Conservation (phyloP, 2,113 vertebrate species). For the Typhlomys cinereus region DNA sequence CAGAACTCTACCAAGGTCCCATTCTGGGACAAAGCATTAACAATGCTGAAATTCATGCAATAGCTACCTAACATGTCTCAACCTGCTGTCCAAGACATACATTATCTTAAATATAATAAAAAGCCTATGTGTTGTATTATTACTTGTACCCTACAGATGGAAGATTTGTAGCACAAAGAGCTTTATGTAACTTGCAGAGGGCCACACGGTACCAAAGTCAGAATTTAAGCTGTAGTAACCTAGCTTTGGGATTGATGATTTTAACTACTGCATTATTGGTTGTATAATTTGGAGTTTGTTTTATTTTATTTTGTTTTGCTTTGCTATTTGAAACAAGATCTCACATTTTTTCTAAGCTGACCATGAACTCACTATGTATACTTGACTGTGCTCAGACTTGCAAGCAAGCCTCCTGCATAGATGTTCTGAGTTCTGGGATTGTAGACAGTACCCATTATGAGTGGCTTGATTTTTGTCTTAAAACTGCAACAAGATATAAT, state of each 20-base stretch:
- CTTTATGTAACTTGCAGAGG: not conserved
- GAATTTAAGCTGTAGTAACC: not conserved
- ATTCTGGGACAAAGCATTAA: not conserved
- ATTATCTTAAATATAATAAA: slow-evolving; percentile 23
- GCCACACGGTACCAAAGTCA: not conserved
- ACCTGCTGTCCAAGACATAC: not conserved
- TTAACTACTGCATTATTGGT: not conserved
- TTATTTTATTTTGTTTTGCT: not conserved
- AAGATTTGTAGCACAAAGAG: not conserved
- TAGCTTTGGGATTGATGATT: not conserved
- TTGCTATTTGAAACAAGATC: not conserved
- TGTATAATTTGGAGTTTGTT: not conserved
- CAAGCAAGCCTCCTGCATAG: not conserved
- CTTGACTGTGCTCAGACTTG: not conserved
- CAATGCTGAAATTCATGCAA: not conserved
- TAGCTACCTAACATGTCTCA: not conserved
- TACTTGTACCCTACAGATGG: not conserved
- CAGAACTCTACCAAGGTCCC: not conserved
- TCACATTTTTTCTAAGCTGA: not conserved
- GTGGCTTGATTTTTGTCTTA: not conserved
- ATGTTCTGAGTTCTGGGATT: not conserved
- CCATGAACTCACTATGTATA: not conserved
- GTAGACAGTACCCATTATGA: not conserved
- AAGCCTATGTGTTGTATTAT: not conserved
- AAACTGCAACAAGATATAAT: not conserved